Percentiles rank a stretch among this genome's conserved stretches.
phyloP scores from a whole-genome alignment of 2,113 vertebrate species.

The Rhizomys pruinosus region DNA sequence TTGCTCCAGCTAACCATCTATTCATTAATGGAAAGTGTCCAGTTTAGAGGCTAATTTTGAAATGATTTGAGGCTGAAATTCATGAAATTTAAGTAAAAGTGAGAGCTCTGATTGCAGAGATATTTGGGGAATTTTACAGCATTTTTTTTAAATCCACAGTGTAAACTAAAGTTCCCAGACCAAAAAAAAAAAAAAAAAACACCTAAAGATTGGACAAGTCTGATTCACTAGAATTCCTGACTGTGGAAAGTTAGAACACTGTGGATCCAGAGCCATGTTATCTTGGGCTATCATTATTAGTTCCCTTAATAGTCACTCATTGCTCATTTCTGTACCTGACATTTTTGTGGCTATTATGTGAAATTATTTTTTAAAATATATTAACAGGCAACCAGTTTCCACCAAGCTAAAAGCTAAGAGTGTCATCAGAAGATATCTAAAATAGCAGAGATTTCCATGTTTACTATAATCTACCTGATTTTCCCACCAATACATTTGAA shows the following conservation, averaged over 20 bases:
- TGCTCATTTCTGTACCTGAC: background rate
- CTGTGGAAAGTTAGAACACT: too few species aligned
- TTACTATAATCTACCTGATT: background rate
- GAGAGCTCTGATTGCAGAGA: background rate
- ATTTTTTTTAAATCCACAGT: background rate
- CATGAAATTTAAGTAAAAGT: background rate
- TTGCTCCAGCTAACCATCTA: background rate
- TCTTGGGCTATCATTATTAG: background rate
- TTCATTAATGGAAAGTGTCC: background rate
- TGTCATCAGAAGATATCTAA: background rate
- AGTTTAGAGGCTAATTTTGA: background rate
- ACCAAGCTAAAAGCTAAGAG: background rate
- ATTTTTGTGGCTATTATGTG: background rate
- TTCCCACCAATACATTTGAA: background rate
- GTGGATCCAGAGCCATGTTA: background rate
- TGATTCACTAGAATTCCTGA: background rate
- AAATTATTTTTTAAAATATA: too few species aligned
- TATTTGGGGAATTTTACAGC: background rate
- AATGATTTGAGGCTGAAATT: background rate
- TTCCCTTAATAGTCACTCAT: too few species aligned
- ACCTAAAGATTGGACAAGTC: background rate
- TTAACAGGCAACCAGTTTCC: background rate
- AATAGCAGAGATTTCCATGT: background rate
- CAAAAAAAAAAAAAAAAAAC: too few species aligned
- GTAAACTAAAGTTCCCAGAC: background rate